phyloP scores from a whole-genome alignment of 1,140 invertebrate species.

The Teleopsis dalmanni region DNA sequence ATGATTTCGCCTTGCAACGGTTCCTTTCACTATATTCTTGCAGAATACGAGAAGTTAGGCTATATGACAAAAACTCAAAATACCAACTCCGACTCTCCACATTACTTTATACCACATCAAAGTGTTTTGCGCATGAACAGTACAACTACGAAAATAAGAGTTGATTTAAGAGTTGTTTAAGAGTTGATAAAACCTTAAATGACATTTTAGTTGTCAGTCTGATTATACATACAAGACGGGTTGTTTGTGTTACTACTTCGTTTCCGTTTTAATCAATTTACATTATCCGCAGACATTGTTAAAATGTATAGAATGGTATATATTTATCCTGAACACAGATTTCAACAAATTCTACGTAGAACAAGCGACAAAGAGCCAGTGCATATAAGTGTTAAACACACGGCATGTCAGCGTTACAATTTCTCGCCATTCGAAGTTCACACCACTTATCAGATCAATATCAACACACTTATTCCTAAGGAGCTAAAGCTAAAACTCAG shows the following conservation, averaged over 20 bases:
- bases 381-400: too few species aligned
- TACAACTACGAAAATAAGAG: slow-evolving; percentile 18
- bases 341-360: too few species aligned
- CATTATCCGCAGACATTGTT: slow-evolving; percentile 34
- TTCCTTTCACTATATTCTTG: slow-evolving; percentile 17
- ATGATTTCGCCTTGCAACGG: background rate
- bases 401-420: too few species aligned
- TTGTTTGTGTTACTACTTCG: background rate
- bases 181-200: background rate
- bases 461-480: too few species aligned
- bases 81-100: too few species aligned
- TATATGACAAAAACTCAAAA: slow-evolving; percentile 26
- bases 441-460: too few species aligned
- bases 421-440: too few species aligned
- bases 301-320: slow-evolving; percentile 46
- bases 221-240: background rate
- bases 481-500: too few species aligned
- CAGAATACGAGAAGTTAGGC: slow-evolving; percentile 24
- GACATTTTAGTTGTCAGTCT: background rate
- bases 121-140: slow-evolving; percentile 45
- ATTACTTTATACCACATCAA: slow-evolving; percentile 42
- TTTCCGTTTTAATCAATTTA: slow-evolving; percentile 20
- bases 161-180: background rate
- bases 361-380: too few species aligned
- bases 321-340: too few species aligned